phyloP scores from a whole-genome alignment of 2,888 invertebrate genomes.

The Latrodectus elegans region DNA sequence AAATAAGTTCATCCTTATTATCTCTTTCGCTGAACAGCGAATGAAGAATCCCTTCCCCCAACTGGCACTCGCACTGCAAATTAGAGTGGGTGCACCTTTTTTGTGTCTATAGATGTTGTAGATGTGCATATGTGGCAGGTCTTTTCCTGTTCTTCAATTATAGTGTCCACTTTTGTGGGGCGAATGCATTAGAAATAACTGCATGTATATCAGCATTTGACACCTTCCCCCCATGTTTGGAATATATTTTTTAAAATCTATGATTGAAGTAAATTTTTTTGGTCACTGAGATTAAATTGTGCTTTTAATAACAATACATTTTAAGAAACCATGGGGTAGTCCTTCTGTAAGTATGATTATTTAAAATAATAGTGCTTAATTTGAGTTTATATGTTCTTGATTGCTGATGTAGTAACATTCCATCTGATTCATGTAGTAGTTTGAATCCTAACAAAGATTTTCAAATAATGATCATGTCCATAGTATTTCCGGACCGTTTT shows the following conservation, averaged over 20 bases:
- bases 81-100: slow-evolving; percentile 46
- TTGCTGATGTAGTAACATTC: slow-evolving; percentile 49
- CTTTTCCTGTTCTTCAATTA: slow-evolving; percentile 33
- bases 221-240: neutral
- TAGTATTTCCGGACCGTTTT: slow-evolving; percentile 61
- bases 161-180: slow-evolving; percentile 30
- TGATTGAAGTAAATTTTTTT: neutral
- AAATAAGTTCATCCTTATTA: slow-evolving; percentile 35
- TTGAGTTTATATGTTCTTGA: no score
- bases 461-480: slow-evolving; percentile 44
- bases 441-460: slow-evolving; percentile 30
- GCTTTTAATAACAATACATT: neutral
- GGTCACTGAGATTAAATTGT: neutral
- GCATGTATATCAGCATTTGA: neutral
- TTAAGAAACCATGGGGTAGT: no score
- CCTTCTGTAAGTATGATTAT: no score
- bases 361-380: no score
- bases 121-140: slow-evolving; percentile 53
- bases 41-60: neutral
- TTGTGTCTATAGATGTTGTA: slow-evolving; percentile 60
- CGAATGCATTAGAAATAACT: slow-evolving; percentile 30
- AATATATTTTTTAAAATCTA: neutral
- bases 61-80: slow-evolving; percentile 6
- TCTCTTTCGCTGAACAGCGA: neutral
- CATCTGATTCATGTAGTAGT: slow-evolving; percentile 45